Evolutionary conservation across 2,888 invertebrate genomes (phyloP).

Genomic region (Hyles lineata): DNA sequence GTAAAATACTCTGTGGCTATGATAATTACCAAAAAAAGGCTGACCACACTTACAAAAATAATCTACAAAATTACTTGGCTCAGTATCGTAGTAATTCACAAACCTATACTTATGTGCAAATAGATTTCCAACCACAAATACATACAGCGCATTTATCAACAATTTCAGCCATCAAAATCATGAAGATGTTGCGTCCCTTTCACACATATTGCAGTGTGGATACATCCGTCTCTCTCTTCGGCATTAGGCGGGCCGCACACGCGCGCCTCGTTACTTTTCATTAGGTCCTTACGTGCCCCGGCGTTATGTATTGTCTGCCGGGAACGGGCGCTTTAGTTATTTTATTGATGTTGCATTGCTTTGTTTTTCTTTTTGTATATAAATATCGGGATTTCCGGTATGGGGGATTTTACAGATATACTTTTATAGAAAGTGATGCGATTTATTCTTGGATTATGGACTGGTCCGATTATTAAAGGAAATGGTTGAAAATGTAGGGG

Average conservation of each 20-base stretch:
- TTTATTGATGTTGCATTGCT: conserved; percentile 68
- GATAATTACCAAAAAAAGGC: too few species aligned
- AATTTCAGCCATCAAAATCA: conserved; percentile 55
- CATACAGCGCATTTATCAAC: conserved; percentile 50
- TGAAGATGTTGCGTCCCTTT: conserved; percentile 47
- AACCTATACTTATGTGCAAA: conserved; percentile 9
- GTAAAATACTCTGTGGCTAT: too few species aligned
- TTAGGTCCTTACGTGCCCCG: conserved; percentile 68
- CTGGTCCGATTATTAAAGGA: too few species aligned
- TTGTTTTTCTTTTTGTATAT: conserved; percentile 32
- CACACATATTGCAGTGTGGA: conserved; percentile 33
- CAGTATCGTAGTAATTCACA: background rate
- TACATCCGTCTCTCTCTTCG: conserved; percentile 48
- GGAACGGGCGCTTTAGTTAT: conserved; percentile 73
- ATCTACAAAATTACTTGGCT: background rate
- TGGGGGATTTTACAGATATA: background rate
- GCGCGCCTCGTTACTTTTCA: conserved; percentile 77
- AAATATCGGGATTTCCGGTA: background rate
- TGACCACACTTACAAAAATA: too few species aligned
- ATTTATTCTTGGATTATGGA: too few species aligned
- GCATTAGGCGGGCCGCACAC: conserved; percentile 74
- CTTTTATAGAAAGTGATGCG: too few species aligned
- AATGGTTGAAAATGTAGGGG: too few species aligned
- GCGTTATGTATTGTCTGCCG: conserved; percentile 70
- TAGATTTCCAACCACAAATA: conserved; percentile 11